A percentile compares a stretch with the other conserved stretches of the same genome.
phyloP scores from a whole-genome alignment of 2,888 invertebrate genomes.

The Odontocerum albicorne region DNA sequence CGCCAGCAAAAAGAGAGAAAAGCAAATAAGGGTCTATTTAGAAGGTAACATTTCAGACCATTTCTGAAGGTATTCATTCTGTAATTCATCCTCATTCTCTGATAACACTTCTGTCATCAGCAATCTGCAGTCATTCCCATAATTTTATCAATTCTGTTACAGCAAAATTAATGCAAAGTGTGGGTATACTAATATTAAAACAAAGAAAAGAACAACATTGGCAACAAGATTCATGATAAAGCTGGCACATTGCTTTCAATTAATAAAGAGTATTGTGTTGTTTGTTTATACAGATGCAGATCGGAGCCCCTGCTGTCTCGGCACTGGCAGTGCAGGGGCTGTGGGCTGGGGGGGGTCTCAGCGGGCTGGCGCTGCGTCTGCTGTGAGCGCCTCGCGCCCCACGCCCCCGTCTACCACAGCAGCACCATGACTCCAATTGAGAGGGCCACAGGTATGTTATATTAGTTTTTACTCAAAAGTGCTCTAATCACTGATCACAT shows the following conservation, averaged over 20 bases:
- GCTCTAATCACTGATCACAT: background rate
- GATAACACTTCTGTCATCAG: too few species aligned
- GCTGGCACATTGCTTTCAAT: too few species aligned
- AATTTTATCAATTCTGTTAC: too few species aligned
- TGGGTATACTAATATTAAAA: background rate
- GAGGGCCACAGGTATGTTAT: slow-evolving; percentile 11
- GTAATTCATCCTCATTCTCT: too few species aligned
- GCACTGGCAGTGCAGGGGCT: slow-evolving; percentile 52
- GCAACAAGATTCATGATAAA: too few species aligned
- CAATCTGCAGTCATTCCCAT: too few species aligned
- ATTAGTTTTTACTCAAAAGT: background rate
- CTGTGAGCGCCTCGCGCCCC: slow-evolving; percentile 54
- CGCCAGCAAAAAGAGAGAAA: too few species aligned
- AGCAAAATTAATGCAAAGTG: background rate
- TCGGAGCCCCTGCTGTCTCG: slow-evolving; percentile 55
- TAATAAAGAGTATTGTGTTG: too few species aligned
- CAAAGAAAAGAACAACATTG: background rate
- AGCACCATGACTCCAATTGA: slow-evolving; percentile 36
- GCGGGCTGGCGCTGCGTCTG: slow-evolving; percentile 58
- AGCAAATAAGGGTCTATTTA: too few species aligned
- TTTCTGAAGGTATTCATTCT: too few species aligned
- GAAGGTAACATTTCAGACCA: too few species aligned
- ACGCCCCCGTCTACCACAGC: slow-evolving; percentile 55
- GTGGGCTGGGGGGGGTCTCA: slow-evolving; percentile 55
- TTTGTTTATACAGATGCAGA: too few species aligned